phyloP scores from a whole-genome alignment of 2,888 invertebrate genomes.

The Stegophylla sp. region DNA sequence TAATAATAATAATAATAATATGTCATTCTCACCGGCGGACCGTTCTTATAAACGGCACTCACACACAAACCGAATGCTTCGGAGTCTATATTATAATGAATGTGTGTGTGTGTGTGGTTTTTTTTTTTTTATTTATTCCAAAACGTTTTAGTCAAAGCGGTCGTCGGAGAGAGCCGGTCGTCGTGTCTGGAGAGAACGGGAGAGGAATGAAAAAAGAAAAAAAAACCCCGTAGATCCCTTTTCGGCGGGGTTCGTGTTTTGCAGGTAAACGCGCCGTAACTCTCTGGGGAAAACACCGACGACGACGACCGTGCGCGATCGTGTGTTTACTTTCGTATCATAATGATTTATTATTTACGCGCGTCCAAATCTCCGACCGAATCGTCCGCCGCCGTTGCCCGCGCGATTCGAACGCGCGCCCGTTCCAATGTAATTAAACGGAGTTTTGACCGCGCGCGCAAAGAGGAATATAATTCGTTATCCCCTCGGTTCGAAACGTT shows the following conservation, averaged over 20 bases:
- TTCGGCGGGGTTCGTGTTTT: no score
- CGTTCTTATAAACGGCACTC: neutral
- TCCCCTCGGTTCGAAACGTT: no score
- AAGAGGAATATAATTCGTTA: neutral
- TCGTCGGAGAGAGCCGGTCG: neutral
- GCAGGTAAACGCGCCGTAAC: constrained; percentile 29
- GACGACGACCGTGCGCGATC: neutral
- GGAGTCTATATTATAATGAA: neutral
- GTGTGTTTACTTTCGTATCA: neutral
- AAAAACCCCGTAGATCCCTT: neutral
- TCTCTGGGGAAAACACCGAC: constrained; percentile 36
- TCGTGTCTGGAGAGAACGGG: neutral
- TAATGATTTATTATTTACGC: constrained; percentile 8
- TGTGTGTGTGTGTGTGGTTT: neutral
- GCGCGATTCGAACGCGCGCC: neutral
- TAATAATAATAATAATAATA: no score
- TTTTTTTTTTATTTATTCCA: constrained; percentile 3
- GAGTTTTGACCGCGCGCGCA: neutral
- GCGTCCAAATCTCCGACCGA: neutral
- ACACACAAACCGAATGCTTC: neutral
- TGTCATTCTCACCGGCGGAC: constrained; percentile 28
- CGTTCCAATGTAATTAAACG: constrained; percentile 45
- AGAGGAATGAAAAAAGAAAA: neutral
- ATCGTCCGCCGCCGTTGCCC: neutral
- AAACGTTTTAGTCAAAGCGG: neutral